Percentiles rank a stretch among this genome's conserved stretches.
Conservation (phyloP, 1,140 invertebrate species). For the Sarcophaga peregrina region DNA sequence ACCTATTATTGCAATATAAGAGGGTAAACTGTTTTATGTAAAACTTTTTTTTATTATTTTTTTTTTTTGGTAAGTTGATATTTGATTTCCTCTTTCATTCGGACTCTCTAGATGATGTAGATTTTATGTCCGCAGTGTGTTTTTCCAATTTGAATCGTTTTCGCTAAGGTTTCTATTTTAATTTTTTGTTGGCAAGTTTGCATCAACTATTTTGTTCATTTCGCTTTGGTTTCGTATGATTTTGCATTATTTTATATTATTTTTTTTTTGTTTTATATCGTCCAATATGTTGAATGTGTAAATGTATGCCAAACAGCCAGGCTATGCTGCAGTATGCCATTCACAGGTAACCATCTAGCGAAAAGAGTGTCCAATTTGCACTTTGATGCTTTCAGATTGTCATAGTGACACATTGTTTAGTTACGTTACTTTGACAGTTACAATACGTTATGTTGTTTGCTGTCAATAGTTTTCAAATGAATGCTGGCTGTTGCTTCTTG, state of each 20-base stretch:
- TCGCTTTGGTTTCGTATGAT: background rate
- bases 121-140: background rate
- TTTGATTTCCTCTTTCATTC: slow-evolving; percentile 11
- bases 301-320: slow-evolving; percentile 8
- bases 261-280: background rate
- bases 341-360: slow-evolving; percentile 21
- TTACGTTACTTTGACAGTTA: slow-evolving; percentile 40
- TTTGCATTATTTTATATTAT: background rate
- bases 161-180: background rate
- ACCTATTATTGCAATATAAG: too few species aligned
- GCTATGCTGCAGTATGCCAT: background rate
- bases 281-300: background rate
- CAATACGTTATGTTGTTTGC: slow-evolving; percentile 40
- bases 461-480: slow-evolving; percentile 43
- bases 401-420: slow-evolving; percentile 42
- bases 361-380: slow-evolving; percentile 41
- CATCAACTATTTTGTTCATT: slow-evolving; percentile 31
- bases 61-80: too few species aligned
- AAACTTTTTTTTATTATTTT: too few species aligned
- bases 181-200: background rate
- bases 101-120: background rate
- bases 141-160: slow-evolving; percentile 40
- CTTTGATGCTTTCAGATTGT: slow-evolving; percentile 42
- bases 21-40: too few species aligned
- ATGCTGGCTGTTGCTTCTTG: slow-evolving; percentile 43